phyloP scores from a whole-genome alignment of 2,113 vertebrate species.

The Leptocoma aspasia region DNA sequence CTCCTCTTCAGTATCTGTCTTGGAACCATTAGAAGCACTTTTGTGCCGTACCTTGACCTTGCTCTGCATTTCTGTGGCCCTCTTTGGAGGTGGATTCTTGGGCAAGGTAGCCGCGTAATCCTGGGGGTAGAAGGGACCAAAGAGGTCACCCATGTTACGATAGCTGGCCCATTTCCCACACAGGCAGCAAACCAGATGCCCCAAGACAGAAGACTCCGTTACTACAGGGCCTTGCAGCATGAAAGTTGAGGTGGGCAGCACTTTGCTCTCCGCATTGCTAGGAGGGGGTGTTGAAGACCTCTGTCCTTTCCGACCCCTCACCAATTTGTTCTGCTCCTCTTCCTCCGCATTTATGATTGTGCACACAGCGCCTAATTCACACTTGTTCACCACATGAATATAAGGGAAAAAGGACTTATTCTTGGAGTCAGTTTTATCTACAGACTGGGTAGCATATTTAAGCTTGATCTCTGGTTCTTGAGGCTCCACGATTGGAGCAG shows the following conservation, averaged over 20 bases:
- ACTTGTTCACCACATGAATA: constrained; percentile 93
- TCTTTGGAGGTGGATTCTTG: constrained; percentile 90
- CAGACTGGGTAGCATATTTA: constrained; percentile 75
- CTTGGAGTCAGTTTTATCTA: constrained; percentile 80
- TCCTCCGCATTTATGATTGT: constrained; percentile 95
- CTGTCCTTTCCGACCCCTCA: constrained; percentile 77
- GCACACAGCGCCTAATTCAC: constrained; percentile 90
- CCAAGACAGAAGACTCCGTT: constrained; percentile 87
- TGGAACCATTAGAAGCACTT: constrained; percentile 77
- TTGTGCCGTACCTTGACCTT: constrained; percentile 82
- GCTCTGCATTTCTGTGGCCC: constrained; percentile 74
- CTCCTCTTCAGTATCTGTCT: constrained; percentile 78
- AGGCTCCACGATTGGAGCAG: constrained; percentile 74
- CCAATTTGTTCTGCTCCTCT: constrained; percentile 84
- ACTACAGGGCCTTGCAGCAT: constrained; percentile 90
- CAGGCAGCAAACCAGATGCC: constrained; percentile 92
- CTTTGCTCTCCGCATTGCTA: constrained; percentile 82
- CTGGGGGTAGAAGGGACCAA: constrained; percentile 95
- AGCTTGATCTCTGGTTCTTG: constrained; percentile 82
- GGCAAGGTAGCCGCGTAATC: constrained; percentile 92
- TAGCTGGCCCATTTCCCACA: constrained; percentile 99
- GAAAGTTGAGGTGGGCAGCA: constrained; percentile 87
- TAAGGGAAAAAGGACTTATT: constrained; percentile 90
- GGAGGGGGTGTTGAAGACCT: constrained; percentile 77
- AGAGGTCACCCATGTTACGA: constrained; percentile 96